These are phyloP conservation scores for Diarsia rubi DNA, from an alignment of 2,888 invertebrate genomes.

Conservation along the genomic window DNA sequence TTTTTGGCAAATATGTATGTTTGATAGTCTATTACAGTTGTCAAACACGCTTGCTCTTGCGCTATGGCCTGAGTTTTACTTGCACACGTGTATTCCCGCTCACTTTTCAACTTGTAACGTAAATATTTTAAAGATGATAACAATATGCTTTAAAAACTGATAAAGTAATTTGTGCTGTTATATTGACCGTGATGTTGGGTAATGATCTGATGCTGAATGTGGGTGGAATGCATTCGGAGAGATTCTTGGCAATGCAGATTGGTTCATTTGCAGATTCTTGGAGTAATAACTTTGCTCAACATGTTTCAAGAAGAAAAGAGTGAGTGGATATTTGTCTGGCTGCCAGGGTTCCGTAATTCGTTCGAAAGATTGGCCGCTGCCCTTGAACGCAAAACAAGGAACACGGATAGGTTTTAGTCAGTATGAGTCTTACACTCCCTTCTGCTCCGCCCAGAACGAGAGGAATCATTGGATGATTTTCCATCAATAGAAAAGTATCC, in stretches of 20 bases:
- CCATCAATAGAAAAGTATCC: too few species aligned
- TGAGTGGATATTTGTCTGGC: background rate
- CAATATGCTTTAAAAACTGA: constrained; percentile 50
- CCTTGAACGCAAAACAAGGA: too few species aligned
- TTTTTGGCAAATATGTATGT: background rate
- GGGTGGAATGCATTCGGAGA: background rate
- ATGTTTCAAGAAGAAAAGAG: background rate
- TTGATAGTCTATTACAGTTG: background rate
- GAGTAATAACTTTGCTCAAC: background rate
- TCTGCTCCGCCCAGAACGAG: too few species aligned
- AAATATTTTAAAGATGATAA: constrained; percentile 55
- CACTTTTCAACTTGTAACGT: constrained; percentile 57
- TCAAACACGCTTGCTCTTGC: constrained; percentile 11
- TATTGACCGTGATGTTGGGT: constrained; percentile 41
- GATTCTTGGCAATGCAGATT: background rate
- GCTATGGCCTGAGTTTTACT: constrained; percentile 26
- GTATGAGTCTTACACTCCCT: too few species aligned
- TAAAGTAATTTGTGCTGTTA: constrained; percentile 46
- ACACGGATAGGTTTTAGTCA: too few species aligned
- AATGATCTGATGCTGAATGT: constrained; percentile 12
- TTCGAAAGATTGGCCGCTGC: too few species aligned
- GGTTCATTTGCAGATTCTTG: background rate
- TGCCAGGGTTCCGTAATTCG: too few species aligned
- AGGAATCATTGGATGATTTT: too few species aligned
- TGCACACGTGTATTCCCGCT: constrained; percentile 53